Evolutionary conservation across 2,797 vertebrate genomes (phyloP).

Genomic region (Micromesistius poutassou): DNA sequence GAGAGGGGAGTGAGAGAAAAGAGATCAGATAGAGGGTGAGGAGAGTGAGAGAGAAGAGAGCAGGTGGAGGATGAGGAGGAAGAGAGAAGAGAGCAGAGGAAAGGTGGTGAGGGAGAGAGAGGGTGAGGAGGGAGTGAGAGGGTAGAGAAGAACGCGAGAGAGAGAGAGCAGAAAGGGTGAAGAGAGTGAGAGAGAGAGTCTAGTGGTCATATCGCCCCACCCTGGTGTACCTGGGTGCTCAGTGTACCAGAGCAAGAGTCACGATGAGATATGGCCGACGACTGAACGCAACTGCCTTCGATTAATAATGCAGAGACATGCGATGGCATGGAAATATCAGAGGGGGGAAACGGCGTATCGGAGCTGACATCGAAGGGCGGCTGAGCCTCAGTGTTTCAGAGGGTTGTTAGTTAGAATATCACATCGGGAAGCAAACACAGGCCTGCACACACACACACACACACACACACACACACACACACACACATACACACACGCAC

Average conservation of each 20-base stretch:
- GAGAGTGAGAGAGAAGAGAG: too few species aligned
- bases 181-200: too few species aligned
- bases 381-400: constrained; percentile 20
- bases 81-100: too few species aligned
- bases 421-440: not conserved
- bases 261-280: constrained; percentile 50
- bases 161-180: too few species aligned
- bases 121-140: not conserved
- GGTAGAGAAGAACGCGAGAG: too few species aligned
- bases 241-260: constrained; percentile 40
- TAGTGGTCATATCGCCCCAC: not conserved
- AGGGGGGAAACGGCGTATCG: constrained; percentile 44
- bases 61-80: too few species aligned
- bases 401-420: not conserved
- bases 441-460: not conserved
- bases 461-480: not conserved
- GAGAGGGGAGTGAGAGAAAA: too few species aligned
- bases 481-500: too few species aligned
- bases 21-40: too few species aligned
- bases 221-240: constrained; percentile 43
- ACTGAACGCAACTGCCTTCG: constrained; percentile 60
- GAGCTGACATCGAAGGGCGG: constrained; percentile 41
- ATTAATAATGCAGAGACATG: constrained; percentile 72
- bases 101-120: not conserved
- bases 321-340: constrained; percentile 70